A percentile compares a stretch with the other conserved stretches of the same genome.
Conservation (phyloP, 2,888 invertebrate species). For the Trypoxylon attenuatum region DNA sequence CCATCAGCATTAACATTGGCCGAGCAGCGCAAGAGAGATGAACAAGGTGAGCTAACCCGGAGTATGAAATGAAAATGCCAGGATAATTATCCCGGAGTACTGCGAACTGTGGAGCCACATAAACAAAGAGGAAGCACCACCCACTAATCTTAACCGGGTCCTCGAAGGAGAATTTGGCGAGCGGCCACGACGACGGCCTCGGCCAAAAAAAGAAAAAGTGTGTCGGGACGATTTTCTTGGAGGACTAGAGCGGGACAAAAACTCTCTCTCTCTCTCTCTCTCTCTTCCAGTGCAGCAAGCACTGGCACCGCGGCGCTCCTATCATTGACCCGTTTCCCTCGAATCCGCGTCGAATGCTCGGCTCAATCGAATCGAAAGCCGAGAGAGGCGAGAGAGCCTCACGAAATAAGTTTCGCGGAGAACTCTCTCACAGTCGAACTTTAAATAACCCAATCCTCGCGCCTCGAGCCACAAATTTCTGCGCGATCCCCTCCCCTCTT, state of each 20-base stretch:
- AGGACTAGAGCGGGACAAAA: background rate
- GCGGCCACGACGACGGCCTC: slow-evolving; percentile 16
- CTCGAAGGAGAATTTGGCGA: slow-evolving; percentile 33
- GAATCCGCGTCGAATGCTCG: background rate
- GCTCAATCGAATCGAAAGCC: slow-evolving; percentile 34
- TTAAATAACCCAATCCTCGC: slow-evolving; percentile 56
- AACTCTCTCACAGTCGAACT: too few species aligned
- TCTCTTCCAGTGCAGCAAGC: too few species aligned
- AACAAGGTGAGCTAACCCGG: too few species aligned
- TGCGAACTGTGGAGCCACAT: background rate
- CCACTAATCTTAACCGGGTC: slow-evolving; percentile 14
- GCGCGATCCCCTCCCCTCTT: background rate
- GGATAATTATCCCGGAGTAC: background rate
- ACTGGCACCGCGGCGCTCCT: background rate
- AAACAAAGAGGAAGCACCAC: background rate
- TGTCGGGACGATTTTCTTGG: background rate
- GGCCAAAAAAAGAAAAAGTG: too few species aligned
- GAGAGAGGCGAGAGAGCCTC: background rate
- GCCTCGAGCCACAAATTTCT: background rate
- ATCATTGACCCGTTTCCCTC: slow-evolving; percentile 27
- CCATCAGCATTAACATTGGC: too few species aligned
- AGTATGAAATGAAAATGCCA: background rate
- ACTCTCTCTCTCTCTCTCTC: too few species aligned
- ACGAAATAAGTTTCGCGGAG: slow-evolving; percentile 27
- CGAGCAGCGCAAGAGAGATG: too few species aligned